Percentiles rank a stretch among this genome's conserved stretches.
Evolutionary conservation across 2,797 vertebrate genomes (phyloP).

Genomic region (Enteromius afrohamiltoni): DNA sequence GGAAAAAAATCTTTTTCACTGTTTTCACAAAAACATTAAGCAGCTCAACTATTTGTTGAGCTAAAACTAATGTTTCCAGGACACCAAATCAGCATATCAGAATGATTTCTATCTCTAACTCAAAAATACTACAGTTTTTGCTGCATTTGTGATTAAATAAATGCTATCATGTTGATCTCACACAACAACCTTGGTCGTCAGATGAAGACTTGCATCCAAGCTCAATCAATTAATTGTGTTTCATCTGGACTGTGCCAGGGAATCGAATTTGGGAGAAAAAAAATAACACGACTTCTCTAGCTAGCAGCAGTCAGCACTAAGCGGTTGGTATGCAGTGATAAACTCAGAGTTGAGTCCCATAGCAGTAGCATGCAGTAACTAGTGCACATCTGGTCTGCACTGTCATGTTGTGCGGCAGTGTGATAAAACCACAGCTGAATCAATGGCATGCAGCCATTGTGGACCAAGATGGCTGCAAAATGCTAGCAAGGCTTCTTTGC

Average conservation of each 20-base stretch:
- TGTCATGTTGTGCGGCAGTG: constrained; percentile 26
- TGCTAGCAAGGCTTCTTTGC: constrained; percentile 56
- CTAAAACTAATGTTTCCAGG: not conserved
- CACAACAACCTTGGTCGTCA: not conserved
- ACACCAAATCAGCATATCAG: not conserved
- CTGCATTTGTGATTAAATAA: not conserved
- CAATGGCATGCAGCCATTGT: constrained; percentile 53
- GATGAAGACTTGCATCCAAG: not conserved
- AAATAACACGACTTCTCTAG: constrained; percentile 20
- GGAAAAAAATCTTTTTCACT: not conserved
- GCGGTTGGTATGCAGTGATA: constrained; percentile 33
- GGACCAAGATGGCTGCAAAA: constrained; percentile 63
- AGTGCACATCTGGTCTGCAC: constrained; percentile 27
- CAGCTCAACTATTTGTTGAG: not conserved
- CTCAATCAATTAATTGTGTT: constrained; percentile 21
- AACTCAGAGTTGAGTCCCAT: constrained; percentile 25
- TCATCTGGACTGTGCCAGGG: not conserved
- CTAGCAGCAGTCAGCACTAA: constrained; percentile 28
- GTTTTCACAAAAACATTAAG: constrained; percentile 4
- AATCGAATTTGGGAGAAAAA: constrained; percentile 5
- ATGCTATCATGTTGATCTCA: not conserved
- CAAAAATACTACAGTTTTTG: not conserved
- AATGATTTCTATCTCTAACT: not conserved
- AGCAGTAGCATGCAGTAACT: constrained; percentile 32
- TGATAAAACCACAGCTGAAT: constrained; percentile 38